Base-by-base conservation (phyloP, 2,113 vertebrate genomes). In the Nothoprocta perdicaria region DNA sequence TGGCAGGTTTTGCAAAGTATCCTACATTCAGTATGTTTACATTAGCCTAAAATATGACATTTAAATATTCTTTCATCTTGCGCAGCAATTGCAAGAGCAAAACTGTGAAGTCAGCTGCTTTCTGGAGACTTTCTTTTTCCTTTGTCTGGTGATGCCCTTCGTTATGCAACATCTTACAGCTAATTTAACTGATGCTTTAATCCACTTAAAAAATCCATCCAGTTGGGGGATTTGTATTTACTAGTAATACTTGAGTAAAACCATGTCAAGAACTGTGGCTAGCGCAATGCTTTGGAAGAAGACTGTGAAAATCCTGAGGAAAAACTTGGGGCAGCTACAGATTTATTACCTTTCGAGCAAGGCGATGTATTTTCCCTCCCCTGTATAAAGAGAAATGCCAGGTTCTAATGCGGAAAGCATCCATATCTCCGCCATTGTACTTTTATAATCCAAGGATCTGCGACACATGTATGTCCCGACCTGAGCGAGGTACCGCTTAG, bases 401-500 rank as follows among this genome's bases (percentile, higher is more conserved):
- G 38, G 10, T 10, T 2, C 1, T 7, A 35, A 57, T 38, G 27
- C 33, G 23, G 61, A 68, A 82, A 73, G 35, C 14, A 22, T 8
- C 21, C 5, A 15, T 3, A 22, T 21, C 43, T 75, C 91, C 67
- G 62, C 41, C 33, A 14, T 23, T 6, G 5, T 7, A 33, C 5
- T 11, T 57, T 5, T 58, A 43, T 65, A 63, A 31, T 45, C 40
- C 23, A n/a, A 31, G 9, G 24, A 46, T 46, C 18, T 46, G 45
- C 19, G 4, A 21, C 60, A 33, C 2, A 0, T 0, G 1, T 2
- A 8, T 71, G 29, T 18, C 7, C 58, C 46, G 21, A 78, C 55
- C 61, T 66, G 60, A 21, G 2, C 22, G 2, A n/a, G 48, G 55
- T 26, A 55, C 63, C 66, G 84, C 84, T 19, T 33, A 40, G 43